Evolutionary conservation across 2,797 vertebrate species (phyloP), one percentile per base, ranked within the genome.

Genomic region (Miichthys miiuy): DNA sequence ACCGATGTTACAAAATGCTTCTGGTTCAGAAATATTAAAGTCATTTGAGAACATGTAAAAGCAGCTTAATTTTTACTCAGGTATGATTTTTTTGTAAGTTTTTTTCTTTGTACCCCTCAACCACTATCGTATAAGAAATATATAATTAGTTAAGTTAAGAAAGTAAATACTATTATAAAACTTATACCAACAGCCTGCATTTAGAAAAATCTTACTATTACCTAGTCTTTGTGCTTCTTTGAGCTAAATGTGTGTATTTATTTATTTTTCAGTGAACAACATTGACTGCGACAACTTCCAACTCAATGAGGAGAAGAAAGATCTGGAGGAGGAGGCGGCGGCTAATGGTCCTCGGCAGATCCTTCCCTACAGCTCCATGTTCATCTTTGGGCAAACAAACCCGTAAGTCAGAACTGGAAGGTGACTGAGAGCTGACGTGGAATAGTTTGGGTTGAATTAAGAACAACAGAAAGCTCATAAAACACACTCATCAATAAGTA

Each of bases 331-430:
- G 5, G 97, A 96, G 14, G 69, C 93, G 75, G 94, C 88, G 0
- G 93, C 92, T 78, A 96, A 95, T 0, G 93, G 96, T 11, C 97
- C 97, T 7, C 96, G 96, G 47, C 96, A 96, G 75, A 97, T 99
- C 75, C 94, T 98, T 52, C 97, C 98, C 6, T 98, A 98, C 93
- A 99, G 98, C 81, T 99, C 98, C 89, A 97, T 99, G 98, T 99
- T 99, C 75, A 90, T 99, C 87, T 95, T 99, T 2, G 96, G 98
- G 10, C 97, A 96, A 82, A 96, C 96, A 27, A 99, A 99, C 75
- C 97, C 97, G 98, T 99, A 90, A 97, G 98, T 97, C 65, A 62
- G 17, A 20, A 21, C 42, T 27, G 9, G 0, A 50, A 57, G 55
- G 54, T 23, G 61, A 56, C 57, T 68, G 57, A 56, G 68, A 17